phyloP scores from a whole-genome alignment of 1,140 invertebrate genomes.

The Tetragnatha versicolor region DNA sequence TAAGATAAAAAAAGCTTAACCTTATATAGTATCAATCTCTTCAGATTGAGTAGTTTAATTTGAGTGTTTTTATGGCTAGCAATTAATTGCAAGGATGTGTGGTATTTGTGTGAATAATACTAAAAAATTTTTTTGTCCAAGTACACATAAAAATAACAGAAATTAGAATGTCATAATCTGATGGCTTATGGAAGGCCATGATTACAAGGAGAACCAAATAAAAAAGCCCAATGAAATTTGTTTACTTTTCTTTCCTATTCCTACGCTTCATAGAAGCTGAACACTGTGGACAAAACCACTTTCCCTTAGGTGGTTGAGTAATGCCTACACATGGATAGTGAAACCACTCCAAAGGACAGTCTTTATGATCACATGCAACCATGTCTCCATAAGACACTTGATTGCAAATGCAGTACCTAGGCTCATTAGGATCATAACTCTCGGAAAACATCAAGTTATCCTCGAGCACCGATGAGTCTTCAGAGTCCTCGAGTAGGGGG shows the following conservation, averaged over 20 bases:
- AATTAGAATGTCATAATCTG: no score
- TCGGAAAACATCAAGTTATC: conserved; percentile 67
- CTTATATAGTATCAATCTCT: no score
- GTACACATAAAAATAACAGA: no score
- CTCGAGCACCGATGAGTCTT: conserved; percentile 62
- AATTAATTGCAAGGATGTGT: no score
- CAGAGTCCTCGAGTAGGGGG: conserved; percentile 64
- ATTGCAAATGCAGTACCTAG: conserved; percentile 96
- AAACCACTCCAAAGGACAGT: conserved; percentile 98
- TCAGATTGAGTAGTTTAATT: no score
- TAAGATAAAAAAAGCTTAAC: no score
- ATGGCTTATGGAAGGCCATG: no score
- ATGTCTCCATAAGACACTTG: conserved; percentile 98
- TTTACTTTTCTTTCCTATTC: conserved; percentile 60
- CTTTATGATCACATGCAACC: conserved; percentile 98
- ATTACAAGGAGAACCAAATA: no score
- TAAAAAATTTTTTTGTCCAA: no score
- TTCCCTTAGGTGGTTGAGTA: conserved; percentile 93
- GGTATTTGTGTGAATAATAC: no score
- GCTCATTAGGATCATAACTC: conserved; percentile 73
- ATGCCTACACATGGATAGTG: conserved; percentile 98
- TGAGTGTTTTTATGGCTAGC: no score
- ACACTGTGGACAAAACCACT: conserved; percentile 98
- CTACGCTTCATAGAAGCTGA: conserved; percentile 87
- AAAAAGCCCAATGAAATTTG: no score